These are phyloP conservation scores for Piaya cayana DNA, from an alignment of 2,113 vertebrate genomes.

Conservation along the genomic window DNA sequence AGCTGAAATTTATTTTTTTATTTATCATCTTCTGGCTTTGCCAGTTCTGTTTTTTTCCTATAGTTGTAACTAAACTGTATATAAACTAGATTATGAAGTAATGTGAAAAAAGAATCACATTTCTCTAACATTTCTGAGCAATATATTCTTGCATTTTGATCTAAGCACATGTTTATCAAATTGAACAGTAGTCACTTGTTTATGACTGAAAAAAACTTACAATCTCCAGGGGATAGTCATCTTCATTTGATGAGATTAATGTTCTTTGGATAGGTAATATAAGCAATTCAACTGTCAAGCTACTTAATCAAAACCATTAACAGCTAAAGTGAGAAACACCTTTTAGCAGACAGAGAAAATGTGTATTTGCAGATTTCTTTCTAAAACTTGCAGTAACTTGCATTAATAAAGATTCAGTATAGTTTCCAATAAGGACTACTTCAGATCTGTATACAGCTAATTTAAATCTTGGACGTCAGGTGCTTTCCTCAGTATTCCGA, in stretches of 20 bases:
- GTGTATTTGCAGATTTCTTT: neutral
- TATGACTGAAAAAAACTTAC: neutral
- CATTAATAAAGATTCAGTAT: neutral
- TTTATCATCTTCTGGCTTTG: neutral
- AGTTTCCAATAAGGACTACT: neutral
- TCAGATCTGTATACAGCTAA: neutral
- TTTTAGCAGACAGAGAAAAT: neutral
- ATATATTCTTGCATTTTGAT: neutral
- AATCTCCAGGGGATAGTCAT: neutral
- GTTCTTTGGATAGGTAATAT: neutral
- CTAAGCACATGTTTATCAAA: neutral
- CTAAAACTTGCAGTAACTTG: neutral
- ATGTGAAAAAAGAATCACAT: neutral
- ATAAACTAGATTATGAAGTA: too few relatives aligned
- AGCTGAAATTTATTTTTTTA: neutral
- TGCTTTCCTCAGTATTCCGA: neutral
- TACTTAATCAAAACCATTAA: neutral
- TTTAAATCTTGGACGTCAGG: neutral
- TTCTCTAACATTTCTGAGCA: neutral
- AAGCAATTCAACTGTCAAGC: neutral
- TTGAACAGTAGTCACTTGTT: neutral
- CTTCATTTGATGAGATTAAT: neutral
- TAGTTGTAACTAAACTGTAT: neutral
- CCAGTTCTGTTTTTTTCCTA: neutral
- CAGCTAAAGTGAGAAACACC: neutral